Evolutionary conservation across 2,797 vertebrate genomes (phyloP).

Genomic region (Valencia hispanica): DNA sequence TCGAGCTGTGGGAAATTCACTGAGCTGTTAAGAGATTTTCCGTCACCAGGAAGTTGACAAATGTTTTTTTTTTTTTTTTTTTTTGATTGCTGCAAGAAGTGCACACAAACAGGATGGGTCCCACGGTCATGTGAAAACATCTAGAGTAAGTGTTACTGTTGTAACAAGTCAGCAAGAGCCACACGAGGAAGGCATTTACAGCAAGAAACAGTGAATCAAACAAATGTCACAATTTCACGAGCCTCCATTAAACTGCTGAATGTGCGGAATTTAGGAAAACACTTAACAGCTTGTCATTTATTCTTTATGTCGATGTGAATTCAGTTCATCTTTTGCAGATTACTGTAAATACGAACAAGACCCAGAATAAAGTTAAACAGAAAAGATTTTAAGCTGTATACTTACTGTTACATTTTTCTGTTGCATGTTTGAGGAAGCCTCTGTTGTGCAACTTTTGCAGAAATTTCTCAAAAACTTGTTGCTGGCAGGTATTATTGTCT

Average conservation of each 20-base stretch:
- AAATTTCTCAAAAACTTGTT: slow-evolving; percentile 35
- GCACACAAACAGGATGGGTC: slow-evolving; percentile 16
- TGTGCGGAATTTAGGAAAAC: neutral
- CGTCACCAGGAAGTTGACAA: neutral
- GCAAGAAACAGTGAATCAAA: neutral
- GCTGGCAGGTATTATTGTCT: slow-evolving; percentile 21
- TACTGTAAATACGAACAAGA: neutral
- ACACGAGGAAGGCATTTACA: neutral
- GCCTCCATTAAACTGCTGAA: neutral
- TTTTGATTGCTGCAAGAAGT: slow-evolving; percentile 8
- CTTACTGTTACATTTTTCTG: neutral
- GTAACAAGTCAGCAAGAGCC: neutral
- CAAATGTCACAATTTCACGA: neutral
- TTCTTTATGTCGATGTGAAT: neutral
- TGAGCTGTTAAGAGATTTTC: neutral
- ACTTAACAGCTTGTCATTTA: neutral
- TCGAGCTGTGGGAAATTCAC: neutral
- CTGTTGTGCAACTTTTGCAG: slow-evolving; percentile 39
- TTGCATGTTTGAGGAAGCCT: neutral
- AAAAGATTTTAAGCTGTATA: neutral
- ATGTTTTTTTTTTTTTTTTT: too few species aligned
- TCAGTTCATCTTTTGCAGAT: neutral
- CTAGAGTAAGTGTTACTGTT: neutral
- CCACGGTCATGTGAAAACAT: neutral
- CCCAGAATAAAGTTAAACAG: neutral